Base-by-base conservation (phyloP, 30 jellyfish, hydroid and myxozoan species). In the Chrysaora quinquecirrha region DNA sequence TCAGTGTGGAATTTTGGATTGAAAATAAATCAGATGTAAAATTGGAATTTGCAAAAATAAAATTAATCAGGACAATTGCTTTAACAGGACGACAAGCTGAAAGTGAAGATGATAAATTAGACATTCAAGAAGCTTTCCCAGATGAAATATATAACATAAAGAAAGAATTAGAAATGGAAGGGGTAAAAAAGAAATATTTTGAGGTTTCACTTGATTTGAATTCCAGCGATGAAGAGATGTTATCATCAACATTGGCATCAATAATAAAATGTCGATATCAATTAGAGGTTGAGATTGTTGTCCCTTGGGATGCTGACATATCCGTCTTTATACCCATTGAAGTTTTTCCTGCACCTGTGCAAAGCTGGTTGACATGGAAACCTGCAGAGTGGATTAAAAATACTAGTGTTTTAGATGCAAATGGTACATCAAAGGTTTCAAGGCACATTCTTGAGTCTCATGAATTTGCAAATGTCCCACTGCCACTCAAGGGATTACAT, bases 361-460 rank as follows among this genome's bases (percentile, higher is more conserved):
- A 47, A 16, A 71, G 38, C 38, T 80, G 90, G 90, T 28, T 28
- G 11, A 48, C 16, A 6, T 80, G 90, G 90, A 66, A 71, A 30
- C 84, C 83, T 38, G 84, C 90, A 12, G 90, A 80, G 2, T 80
- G 90, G 90, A 34, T 70, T 1, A 66, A 67, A 47, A 54, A 66
- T 47, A 68, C 29, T 9, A 23, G 23, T 16, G 84, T 80, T 20
- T 23, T 19, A 4, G 54, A 65, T 14, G 35, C 69, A 30, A 60
- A 49, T 12, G 43, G 76, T 16, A 25, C 47, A 20, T 80, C 70
- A 19, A 80, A 72, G 1, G 90, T 80, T 14, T 69, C 84, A 30
- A 66, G 70, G 76, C 70, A 80, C 28, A 22, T 68, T 33, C 84
- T 80, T 48, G 67, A 19, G 3, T 80, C 90, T 47, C 66, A 30